phyloP scores from a whole-genome alignment of 2,113 vertebrate genomes.

The Pollimyrus isidori region DNA sequence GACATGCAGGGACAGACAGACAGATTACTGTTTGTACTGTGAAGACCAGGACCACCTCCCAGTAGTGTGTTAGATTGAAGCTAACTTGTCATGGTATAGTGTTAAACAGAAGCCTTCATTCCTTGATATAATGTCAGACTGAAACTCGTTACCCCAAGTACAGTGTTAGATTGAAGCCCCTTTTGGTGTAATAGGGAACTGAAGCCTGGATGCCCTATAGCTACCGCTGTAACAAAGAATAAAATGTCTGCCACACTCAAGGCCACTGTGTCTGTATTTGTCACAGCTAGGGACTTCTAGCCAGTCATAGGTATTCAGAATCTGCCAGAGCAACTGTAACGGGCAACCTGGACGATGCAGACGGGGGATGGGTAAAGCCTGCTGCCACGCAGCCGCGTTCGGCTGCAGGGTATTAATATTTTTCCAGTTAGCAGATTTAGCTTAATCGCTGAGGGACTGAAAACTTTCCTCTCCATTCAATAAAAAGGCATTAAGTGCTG shows the following conservation, averaged over 20 bases:
- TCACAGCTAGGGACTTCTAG: not conserved
- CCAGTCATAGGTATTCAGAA: not conserved
- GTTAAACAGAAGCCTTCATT: not conserved
- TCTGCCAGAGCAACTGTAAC: not conserved
- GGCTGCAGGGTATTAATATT: not conserved
- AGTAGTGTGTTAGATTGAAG: not conserved
- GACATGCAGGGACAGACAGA: not conserved
- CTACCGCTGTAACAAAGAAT: not conserved
- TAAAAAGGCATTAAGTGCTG: not conserved
- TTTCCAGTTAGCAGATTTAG: not conserved
- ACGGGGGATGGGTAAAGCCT: not conserved
- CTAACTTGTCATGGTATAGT: not conserved
- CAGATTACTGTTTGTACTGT: not conserved
- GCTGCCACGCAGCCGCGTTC: not conserved
- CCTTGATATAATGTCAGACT: not conserved
- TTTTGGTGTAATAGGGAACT: not conserved
- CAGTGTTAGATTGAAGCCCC: not conserved
- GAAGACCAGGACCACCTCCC: not conserved
- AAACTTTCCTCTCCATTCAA: not conserved
- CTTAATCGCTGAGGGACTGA: not conserved
- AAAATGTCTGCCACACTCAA: not conserved
- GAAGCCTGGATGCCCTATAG: not conserved
- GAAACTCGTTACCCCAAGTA: not conserved
- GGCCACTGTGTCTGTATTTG: not conserved
- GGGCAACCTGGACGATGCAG: not conserved